Conservation (phyloP, 2,113 vertebrate species). For the Triplophysa rosa region DNA sequence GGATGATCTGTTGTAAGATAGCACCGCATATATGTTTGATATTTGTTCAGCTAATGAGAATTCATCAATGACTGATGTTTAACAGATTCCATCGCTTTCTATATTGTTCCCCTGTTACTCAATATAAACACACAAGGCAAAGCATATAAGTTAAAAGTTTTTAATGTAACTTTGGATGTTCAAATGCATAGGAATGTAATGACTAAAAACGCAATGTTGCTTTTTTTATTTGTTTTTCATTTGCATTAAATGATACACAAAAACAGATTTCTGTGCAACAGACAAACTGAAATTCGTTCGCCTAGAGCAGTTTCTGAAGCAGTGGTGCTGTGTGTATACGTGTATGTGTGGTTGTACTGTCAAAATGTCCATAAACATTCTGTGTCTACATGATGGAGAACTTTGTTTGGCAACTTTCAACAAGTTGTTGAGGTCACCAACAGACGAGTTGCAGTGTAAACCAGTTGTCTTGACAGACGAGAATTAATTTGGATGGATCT, state of each 20-base stretch:
- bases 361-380: not conserved
- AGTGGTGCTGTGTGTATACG: not conserved
- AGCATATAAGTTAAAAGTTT: not conserved
- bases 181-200: not conserved
- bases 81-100: conserved; percentile 63
- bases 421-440: conserved; percentile 32
- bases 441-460: conserved; percentile 30
- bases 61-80: conserved; percentile 63
- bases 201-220: not conserved
- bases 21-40: not conserved
- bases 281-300: conserved; percentile 14
- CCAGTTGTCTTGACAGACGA: conserved; percentile 7
- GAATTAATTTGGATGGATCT: conserved; percentile 18
- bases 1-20: conserved; percentile 3
- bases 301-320: not conserved
- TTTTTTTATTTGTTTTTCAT: not conserved
- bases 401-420: conserved; percentile 15
- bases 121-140: not conserved
- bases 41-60: not conserved
- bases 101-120: conserved; percentile 18
- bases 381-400: conserved; percentile 18
- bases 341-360: conserved; percentile 13
- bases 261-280: not conserved
- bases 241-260: not conserved
- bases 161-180: not conserved